phyloP scores from a whole-genome alignment of 2,888 invertebrate genomes.

The Adelphocoris suturalis region DNA sequence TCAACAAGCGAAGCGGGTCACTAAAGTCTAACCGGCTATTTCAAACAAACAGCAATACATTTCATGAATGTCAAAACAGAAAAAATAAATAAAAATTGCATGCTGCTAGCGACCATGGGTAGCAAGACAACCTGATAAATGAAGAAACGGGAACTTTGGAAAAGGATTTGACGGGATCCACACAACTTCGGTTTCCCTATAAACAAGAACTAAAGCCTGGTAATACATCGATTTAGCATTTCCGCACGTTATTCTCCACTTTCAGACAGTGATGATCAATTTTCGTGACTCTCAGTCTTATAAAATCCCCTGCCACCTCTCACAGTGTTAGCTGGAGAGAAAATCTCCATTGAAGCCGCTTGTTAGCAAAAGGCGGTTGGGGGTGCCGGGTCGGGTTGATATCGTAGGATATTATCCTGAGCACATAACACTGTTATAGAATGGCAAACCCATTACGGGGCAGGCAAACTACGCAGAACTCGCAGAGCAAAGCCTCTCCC shows the following conservation, averaged over 20 bases:
- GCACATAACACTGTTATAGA: constrained; percentile 1
- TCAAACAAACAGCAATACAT: no score
- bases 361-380: neutral
- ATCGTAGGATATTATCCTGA: neutral
- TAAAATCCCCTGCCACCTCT: neutral
- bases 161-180: no score
- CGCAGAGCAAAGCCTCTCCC: neutral
- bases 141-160: no score
- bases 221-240: neutral
- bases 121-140: no score
- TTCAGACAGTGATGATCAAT: neutral
- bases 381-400: neutral
- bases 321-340: neutral
- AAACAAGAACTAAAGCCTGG: neutral
- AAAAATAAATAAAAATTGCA: no score
- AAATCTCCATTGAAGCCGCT: neutral
- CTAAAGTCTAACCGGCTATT: no score
- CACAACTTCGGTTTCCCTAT: neutral
- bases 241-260: no score
- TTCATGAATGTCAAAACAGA: no score
- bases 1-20: no score
- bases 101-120: no score
- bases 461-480: neutral
- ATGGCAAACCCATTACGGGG: neutral
- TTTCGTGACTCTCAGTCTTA: neutral